These are phyloP conservation scores for Cydia pomonella DNA, from an alignment of 1,140 invertebrate genomes.

Conservation along the genomic window DNA sequence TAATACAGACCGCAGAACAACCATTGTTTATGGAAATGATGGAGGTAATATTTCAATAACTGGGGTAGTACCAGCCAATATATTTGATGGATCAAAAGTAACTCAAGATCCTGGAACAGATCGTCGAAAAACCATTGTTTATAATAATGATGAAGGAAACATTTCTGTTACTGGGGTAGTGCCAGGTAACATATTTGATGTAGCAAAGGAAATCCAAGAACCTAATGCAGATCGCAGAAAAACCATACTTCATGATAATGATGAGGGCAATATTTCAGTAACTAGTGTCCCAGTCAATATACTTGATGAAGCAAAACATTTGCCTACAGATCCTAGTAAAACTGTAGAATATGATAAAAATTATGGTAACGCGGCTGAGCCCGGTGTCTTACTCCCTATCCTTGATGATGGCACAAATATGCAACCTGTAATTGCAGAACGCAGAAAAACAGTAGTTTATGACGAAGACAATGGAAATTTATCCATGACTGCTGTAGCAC, in stretches of 20 bases:
- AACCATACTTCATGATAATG: slow-evolving; percentile 40
- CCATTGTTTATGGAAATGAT: slow-evolving; percentile 39
- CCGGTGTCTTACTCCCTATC: slow-evolving; percentile 33
- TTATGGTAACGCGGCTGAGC: slow-evolving; percentile 46
- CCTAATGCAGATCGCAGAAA: slow-evolving; percentile 35
- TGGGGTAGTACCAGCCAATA: slow-evolving; percentile 41
- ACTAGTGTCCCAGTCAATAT: slow-evolving; percentile 45
- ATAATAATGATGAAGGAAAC: slow-evolving; percentile 44
- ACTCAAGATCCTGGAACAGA: not conserved
- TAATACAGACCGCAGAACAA: slow-evolving; percentile 31
- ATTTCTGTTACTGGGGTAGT: slow-evolving; percentile 42
- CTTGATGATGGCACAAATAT: not conserved
- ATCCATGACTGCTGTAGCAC: slow-evolving; percentile 15
- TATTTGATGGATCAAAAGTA: slow-evolving; percentile 38
- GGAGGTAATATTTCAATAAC: slow-evolving; percentile 48
- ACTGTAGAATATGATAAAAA: slow-evolving; percentile 37
- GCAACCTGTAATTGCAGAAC: not conserved
- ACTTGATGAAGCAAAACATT: not conserved
- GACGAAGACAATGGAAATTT: not conserved
- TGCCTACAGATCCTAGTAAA: not conserved
- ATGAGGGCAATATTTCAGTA: slow-evolving; percentile 43
- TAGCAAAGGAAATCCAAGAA: not conserved
- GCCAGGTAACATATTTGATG: not conserved
- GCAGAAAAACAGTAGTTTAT: slow-evolving; percentile 35
- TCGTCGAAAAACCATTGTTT: slow-evolving; percentile 38